These are phyloP conservation scores for Bemisia tabaci DNA, from an alignment of 1,140 invertebrate genomes.

Conservation along the genomic window DNA sequence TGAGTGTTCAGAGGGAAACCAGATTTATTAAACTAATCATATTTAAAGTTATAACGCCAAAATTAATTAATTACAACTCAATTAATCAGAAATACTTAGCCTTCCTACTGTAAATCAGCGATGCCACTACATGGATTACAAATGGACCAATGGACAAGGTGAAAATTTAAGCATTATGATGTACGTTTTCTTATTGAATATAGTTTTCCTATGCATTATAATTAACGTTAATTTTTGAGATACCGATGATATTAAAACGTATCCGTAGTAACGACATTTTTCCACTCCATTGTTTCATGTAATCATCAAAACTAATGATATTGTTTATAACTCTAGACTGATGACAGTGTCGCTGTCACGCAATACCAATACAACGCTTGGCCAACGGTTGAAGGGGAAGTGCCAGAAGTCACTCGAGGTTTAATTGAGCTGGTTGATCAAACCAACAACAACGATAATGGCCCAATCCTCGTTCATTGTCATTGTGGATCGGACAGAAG, in stretches of 20 bases:
- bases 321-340: constrained; percentile 38
- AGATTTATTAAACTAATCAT: no score
- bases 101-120: no score
- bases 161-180: no score
- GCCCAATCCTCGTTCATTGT: constrained; percentile 67
- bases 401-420: constrained; percentile 69
- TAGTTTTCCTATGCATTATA: no score
- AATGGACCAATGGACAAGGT: no score
- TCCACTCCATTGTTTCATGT: neutral
- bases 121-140: no score
- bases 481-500: constrained; percentile 73
- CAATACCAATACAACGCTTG: constrained; percentile 82
- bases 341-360: constrained; percentile 55
- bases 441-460: constrained; percentile 17
- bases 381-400: constrained; percentile 73
- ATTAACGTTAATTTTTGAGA: no score
- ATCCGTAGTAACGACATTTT: neutral
- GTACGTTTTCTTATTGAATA: no score
- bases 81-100: no score
- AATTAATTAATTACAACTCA: no score
- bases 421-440: constrained; percentile 66
- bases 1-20: no score
- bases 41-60: no score
- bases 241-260: neutral
- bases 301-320: constrained; percentile 1